Base-by-base conservation (phyloP, 2,797 vertebrate genomes). In the Kryptolebias ocellatus region DNA sequence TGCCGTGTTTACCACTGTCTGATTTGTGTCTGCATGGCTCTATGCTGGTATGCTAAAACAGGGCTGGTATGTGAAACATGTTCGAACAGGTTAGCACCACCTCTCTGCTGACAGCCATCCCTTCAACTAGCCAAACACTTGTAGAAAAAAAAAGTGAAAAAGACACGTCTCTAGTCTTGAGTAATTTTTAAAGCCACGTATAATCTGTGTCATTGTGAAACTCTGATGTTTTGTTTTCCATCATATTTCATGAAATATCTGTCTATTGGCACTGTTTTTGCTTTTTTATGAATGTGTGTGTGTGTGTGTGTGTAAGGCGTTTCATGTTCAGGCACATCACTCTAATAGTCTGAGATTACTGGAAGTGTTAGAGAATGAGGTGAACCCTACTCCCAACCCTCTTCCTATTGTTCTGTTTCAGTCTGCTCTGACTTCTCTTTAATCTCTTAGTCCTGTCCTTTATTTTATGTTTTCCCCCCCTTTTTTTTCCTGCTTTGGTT, bases 381-480 rank as follows among this genome's bases (percentile, higher is more conserved):
- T 70, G 68, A 76, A 66, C 53, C 7, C 69, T 58, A 28, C 63
- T 69, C 39, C 27, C n/a, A 9, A 37, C 64, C 20, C 14, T 54
- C 67, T 83, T 60, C 50, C 67, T 76, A 55, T 78, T 77, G 61
- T 81, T 86, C 61, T 78, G 68, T 88, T 83, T 67, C 83, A 73
- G 29, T 29, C 80, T 88, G 60, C 67, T 85, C 83, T 83, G 39
- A 73, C 76, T 78, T 88, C 67, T 74, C 65, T 89, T 90, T 94
- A 79, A 82, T 92, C 86, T 89, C 87, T 78, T 92, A 91, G 91
- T 94, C 83, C 93, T 95, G 80, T 95, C 90, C 83, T 89, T 93
- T 91, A 78, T 91, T 90, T 93, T 92, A 67, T 56, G 74, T 93
- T 86, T 92, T 92, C 73, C 34, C 42, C 46, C 3, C 24, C 49